These are phyloP conservation scores for Reinhardtius hippoglossoides DNA, from an alignment of 2,113 vertebrate species.

Conservation along the genomic window DNA sequence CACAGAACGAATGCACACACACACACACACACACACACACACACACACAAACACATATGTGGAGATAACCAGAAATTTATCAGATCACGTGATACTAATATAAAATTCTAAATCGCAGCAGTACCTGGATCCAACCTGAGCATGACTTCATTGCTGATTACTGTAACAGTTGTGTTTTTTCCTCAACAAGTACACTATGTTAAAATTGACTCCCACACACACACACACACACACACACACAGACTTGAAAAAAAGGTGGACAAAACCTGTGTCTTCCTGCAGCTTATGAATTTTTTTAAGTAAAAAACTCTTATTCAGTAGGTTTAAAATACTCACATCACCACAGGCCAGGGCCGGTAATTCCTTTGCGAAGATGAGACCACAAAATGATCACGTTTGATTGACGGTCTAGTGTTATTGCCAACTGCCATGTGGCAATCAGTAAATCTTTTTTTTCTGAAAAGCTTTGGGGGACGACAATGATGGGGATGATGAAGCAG, in stretches of 20 bases:
- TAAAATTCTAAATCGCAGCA: not conserved
- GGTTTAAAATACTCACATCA: slow-evolving; percentile 28
- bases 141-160: slow-evolving; percentile 50
- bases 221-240: slow-evolving; percentile 1
- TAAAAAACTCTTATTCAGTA: slow-evolving; percentile 20
- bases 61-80: not conserved
- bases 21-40: not conserved
- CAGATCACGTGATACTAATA: slow-evolving; percentile 26
- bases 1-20: not conserved
- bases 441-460: slow-evolving; percentile 40
- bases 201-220: slow-evolving; percentile 8
- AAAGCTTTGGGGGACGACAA: slow-evolving; percentile 46
- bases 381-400: slow-evolving; percentile 20
- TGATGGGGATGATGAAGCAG: slow-evolving; percentile 41
- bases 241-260: slow-evolving; percentile 27
- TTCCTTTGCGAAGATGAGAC: slow-evolving; percentile 34
- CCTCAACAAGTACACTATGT: slow-evolving; percentile 19
- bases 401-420: slow-evolving; percentile 40
- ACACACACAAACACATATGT: not conserved
- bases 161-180: slow-evolving; percentile 45
- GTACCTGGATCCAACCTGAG: slow-evolving; percentile 17
- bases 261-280: slow-evolving; percentile 26
- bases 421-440: slow-evolving; percentile 62
- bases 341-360: slow-evolving; percentile 15
- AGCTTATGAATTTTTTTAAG: slow-evolving; percentile 10